Percentiles rank a stretch among this genome's conserved stretches.
Conservation (phyloP, 2,888 invertebrate species). For the Strigamia maritima region DNA sequence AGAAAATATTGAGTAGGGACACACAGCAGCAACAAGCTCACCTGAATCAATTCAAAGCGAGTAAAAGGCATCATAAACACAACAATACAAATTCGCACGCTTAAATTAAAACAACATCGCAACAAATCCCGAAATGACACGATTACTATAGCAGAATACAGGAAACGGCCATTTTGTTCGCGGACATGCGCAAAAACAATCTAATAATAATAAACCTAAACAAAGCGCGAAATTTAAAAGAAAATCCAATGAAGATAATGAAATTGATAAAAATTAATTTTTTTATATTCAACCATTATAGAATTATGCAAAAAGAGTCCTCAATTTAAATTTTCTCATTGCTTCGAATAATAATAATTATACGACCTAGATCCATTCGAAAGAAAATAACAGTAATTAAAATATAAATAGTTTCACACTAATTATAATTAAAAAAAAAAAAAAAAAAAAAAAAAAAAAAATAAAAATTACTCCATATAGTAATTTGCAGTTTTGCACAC, state of each 20-base stretch:
- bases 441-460: neutral
- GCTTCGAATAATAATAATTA: too few species aligned
- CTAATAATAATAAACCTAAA: too few species aligned
- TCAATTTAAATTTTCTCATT: too few species aligned
- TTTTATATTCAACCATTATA: too few species aligned
- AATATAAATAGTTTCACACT: neutral
- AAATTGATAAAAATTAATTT: too few species aligned
- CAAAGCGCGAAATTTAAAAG: neutral
- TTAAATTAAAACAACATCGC: neutral
- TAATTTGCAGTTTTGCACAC: neutral
- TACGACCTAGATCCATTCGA: too few species aligned
- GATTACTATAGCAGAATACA: neutral
- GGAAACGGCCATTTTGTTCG: neutral
- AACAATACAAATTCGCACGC: too few species aligned
- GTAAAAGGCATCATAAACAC: constrained; percentile 42
- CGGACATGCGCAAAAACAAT: neutral
- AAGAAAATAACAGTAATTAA: neutral
- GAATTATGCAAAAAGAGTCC: too few species aligned
- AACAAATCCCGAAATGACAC: constrained; percentile 1
- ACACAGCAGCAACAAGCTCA: constrained; percentile 50
- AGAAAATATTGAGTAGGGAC: constrained; percentile 52
- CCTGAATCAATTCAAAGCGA: constrained; percentile 47
- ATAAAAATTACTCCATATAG: neutral
- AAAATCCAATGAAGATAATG: too few species aligned
- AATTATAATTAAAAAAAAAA: neutral